A percentile compares a stretch with the other conserved stretches of the same genome.
Evolutionary conservation across 2,113 vertebrate genomes (phyloP).

Genomic region (Romanogobio albipinnatus): DNA sequence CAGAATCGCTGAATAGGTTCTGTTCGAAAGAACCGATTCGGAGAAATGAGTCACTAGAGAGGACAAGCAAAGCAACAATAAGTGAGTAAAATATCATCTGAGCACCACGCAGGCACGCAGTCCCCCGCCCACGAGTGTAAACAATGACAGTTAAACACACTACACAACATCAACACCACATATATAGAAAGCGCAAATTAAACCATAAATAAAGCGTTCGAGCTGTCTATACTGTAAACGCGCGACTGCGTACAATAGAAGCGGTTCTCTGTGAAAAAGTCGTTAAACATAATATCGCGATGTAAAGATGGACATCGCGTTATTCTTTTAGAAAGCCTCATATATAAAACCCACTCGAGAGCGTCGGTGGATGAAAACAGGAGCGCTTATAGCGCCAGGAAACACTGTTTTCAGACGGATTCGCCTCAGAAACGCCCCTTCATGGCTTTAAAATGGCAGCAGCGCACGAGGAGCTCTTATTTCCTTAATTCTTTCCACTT

Average conservation of each 20-base stretch:
- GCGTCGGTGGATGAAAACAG: not conserved
- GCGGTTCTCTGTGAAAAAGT: not conserved
- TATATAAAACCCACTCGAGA: not conserved
- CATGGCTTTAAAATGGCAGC: conserved; percentile 65
- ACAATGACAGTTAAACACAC: conserved; percentile 38
- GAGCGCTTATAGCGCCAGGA: not conserved
- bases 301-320: not conserved
- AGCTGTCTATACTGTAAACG: not conserved
- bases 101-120: conserved; percentile 17
- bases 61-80: not conserved
- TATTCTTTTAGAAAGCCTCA: not conserved
- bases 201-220: not conserved
- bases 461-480: conserved; percentile 29
- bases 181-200: not conserved
- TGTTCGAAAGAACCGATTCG: conserved; percentile 4
- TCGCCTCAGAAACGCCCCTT: conserved; percentile 61
- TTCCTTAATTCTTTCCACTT: conserved; percentile 10
- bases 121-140: conserved; percentile 49
- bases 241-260: not conserved
- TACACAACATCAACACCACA: not conserved
- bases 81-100: conserved; percentile 16
- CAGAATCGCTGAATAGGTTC: not conserved
- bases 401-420: conserved; percentile 46
- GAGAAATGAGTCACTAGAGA: not conserved
- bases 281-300: not conserved